Conservation (phyloP, 2,113 vertebrate genomes). For the Sus scrofa region DNA sequence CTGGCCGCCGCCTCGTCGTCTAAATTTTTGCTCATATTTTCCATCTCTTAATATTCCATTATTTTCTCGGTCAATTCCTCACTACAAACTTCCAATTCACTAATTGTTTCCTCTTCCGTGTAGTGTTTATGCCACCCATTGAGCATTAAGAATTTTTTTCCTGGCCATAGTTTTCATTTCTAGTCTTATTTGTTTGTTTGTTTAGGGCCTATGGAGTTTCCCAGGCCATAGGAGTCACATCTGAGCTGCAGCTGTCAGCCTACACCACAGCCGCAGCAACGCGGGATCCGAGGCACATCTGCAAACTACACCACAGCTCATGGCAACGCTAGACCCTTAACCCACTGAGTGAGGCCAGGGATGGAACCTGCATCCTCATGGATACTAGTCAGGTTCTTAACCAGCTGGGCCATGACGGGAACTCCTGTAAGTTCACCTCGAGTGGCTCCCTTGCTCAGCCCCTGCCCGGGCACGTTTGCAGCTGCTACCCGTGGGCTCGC, state of each 20-base stretch:
- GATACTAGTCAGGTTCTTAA: too few species aligned
- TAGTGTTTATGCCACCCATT: background rate
- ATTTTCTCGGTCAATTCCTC: slow-evolving; percentile 6
- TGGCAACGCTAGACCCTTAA: too few species aligned
- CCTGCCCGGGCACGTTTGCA: background rate
- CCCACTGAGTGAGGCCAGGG: too few species aligned
- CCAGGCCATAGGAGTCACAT: too few species aligned
- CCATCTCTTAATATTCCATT: background rate
- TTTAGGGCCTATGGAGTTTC: too few species aligned
- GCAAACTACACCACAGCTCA: too few species aligned
- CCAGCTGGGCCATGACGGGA: too few species aligned
- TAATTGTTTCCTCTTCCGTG: background rate
- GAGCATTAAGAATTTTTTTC: background rate
- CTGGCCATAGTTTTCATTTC: background rate
- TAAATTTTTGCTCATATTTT: background rate
- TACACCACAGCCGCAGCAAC: too few species aligned
- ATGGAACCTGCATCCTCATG: too few species aligned
- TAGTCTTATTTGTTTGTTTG: background rate
- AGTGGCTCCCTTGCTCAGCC: too few species aligned
- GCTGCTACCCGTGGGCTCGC: background rate
- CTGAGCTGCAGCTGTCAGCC: too few species aligned
- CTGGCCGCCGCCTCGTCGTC: background rate
- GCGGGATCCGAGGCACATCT: too few species aligned
- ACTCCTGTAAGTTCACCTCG: background rate
- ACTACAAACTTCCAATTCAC: background rate